Percentiles rank a stretch among this genome's conserved stretches.
Conservation (phyloP, 1,140 invertebrate genomes). For the Heliconius hermathena region DNA sequence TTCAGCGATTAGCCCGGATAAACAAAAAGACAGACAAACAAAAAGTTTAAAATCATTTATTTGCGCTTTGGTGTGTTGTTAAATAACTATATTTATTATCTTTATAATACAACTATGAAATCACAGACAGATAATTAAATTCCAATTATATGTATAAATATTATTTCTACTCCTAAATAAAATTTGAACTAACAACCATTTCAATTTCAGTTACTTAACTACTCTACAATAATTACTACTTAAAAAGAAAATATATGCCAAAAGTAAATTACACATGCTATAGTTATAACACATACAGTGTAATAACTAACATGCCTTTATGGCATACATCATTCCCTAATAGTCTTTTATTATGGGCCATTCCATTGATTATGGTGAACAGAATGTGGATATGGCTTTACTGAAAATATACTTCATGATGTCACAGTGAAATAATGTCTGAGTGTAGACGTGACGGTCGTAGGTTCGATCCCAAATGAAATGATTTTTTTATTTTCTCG, state of each 20-base stretch:
- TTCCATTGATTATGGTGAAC: background rate
- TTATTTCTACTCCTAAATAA: too few relatives aligned
- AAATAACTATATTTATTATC: too few relatives aligned
- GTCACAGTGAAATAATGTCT: background rate
- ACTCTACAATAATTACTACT: background rate
- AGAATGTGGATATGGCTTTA: background rate
- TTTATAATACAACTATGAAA: too few relatives aligned
- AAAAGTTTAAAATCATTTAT: too few relatives aligned
- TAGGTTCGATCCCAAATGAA: background rate
- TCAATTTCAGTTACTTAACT: too few relatives aligned
- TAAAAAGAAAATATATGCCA: background rate
- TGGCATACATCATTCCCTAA: slow-evolving; percentile 8
- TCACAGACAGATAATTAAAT: too few relatives aligned
- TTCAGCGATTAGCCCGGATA: too few relatives aligned
- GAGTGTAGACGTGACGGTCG: background rate
- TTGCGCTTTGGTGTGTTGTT: too few relatives aligned
- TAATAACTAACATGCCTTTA: slow-evolving; percentile 9
- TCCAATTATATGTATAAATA: too few relatives aligned
- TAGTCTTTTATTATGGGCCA: background rate
- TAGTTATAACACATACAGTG: background rate
- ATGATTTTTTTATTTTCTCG: too few relatives aligned
- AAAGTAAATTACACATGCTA: slow-evolving; percentile 5
- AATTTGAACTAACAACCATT: too few relatives aligned
- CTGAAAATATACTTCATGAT: background rate
- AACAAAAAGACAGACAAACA: too few relatives aligned